Percentiles rank a stretch among this genome's conserved stretches.
Evolutionary conservation across 2,797 vertebrate genomes (phyloP).

Genomic region (Trichosurus vulpecula): DNA sequence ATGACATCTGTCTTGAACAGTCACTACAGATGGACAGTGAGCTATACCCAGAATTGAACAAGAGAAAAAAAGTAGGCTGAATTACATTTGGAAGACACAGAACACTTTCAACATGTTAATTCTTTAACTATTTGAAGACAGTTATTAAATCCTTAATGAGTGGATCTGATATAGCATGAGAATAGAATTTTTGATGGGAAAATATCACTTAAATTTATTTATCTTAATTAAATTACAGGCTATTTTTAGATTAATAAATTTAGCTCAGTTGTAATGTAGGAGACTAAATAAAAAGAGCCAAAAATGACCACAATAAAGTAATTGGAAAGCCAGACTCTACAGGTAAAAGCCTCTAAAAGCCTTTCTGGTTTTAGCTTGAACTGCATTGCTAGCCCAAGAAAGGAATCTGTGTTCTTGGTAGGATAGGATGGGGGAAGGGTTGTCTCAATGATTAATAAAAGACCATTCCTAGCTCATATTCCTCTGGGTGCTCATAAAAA

Average conservation of each 20-base stretch:
- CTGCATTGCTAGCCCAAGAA: not conserved
- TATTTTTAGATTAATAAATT: not conserved
- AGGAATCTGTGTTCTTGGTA: not conserved
- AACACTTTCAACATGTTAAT: not conserved
- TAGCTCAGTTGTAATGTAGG: not conserved
- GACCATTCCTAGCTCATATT: not conserved
- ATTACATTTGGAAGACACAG: not conserved
- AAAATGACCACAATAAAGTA: not conserved
- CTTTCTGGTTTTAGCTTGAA: not conserved
- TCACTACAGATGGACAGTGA: not conserved
- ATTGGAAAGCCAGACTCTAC: not conserved
- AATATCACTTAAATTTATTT: slow-evolving; percentile 22
- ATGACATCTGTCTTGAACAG: not conserved
- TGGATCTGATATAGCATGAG: not conserved
- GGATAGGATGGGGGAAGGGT: not conserved
- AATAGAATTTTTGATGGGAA: slow-evolving; percentile 46
- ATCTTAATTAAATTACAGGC: slow-evolving; percentile 63
- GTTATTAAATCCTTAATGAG: not conserved
- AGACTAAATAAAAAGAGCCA: slow-evolving; percentile 23
- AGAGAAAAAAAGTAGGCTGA: not conserved
- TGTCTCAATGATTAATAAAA: not conserved
- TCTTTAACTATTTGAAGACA: not conserved
- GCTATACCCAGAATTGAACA: not conserved
- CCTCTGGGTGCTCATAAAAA: not conserved
- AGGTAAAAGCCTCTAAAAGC: fast-evolving